Conservation (phyloP, 2,888 invertebrate species). For the Hedychridium roseum region DNA sequence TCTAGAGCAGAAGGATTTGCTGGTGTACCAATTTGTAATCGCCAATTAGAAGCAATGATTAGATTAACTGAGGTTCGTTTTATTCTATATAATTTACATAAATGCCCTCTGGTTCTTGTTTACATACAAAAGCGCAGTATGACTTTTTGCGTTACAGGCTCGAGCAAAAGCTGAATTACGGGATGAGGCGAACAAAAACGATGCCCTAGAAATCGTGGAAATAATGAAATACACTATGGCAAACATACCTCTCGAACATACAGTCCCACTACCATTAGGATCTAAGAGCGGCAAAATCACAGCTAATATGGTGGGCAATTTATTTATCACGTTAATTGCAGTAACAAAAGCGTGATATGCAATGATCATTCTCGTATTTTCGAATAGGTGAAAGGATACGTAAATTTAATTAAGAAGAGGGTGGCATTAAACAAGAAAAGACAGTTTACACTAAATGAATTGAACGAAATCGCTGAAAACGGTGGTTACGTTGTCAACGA, state of each 20-base stretch:
- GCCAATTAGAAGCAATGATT: constrained; percentile 90
- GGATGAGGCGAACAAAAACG: constrained; percentile 78
- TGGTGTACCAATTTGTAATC: constrained; percentile 82
- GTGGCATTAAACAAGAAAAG: constrained; percentile 4
- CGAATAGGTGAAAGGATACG: constrained; percentile 25
- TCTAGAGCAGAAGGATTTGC: constrained; percentile 70
- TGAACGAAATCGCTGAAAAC: constrained; percentile 75
- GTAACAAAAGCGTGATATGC: not conserved
- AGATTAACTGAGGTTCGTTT: constrained; percentile 73
- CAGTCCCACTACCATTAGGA: constrained; percentile 21
- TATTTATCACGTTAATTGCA: constrained; percentile 1
- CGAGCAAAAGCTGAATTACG: constrained; percentile 87
- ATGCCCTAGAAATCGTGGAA: constrained; percentile 87
- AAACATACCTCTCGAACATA: constrained; percentile 15
- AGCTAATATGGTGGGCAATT: constrained; percentile 57
- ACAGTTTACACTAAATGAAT: constrained; percentile 76
- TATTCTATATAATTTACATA: constrained; percentile 7
- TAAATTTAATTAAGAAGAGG: constrained; percentile 20
- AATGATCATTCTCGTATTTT: constrained; percentile 9
- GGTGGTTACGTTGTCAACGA: constrained; percentile 73
- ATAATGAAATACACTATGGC: constrained; percentile 73
- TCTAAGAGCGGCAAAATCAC: constrained; percentile 65
- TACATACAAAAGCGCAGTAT: too few species aligned
- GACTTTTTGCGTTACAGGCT: constrained; percentile 69
- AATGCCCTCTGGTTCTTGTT: too few species aligned